Conservation (phyloP, 2,797 vertebrate genomes). For the Dallia pectoralis region DNA sequence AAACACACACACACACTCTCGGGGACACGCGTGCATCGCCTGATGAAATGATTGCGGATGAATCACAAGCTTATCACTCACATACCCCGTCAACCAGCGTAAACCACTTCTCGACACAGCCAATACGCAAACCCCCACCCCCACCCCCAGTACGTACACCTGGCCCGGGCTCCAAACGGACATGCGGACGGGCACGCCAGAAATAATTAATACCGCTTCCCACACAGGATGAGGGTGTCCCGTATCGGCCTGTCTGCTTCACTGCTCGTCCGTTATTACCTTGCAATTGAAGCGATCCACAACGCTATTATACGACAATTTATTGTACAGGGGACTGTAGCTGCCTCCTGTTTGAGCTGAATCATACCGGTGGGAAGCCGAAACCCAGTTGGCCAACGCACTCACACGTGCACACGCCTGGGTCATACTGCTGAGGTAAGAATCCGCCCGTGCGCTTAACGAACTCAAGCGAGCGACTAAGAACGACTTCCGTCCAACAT, state of each 20-base stretch:
- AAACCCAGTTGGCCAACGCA: slow-evolving; percentile 60
- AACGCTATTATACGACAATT: slow-evolving; percentile 76
- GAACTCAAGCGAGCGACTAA: neutral
- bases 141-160: slow-evolving; percentile 41
- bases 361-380: slow-evolving; percentile 72
- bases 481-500: neutral
- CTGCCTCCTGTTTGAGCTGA: slow-evolving; percentile 65
- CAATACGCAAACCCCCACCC: too few species aligned
- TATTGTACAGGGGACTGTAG: slow-evolving; percentile 83
- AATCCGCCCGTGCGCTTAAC: too few species aligned
- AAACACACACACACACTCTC: neutral
- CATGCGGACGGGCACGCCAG: slow-evolving; percentile 72
- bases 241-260: slow-evolving; percentile 81
- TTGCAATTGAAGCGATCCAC: slow-evolving; percentile 86
- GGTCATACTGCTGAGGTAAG: too few species aligned
- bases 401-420: slow-evolving; percentile 17
- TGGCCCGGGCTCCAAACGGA: slow-evolving; percentile 49
- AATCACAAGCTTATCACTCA: slow-evolving; percentile 56
- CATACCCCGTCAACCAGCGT: neutral
- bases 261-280: slow-evolving; percentile 86
- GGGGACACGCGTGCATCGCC: neutral
- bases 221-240: slow-evolving; percentile 83
- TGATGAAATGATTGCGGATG: slow-evolving; percentile 37
- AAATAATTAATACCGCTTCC: slow-evolving; percentile 91
- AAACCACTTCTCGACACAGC: slow-evolving; percentile 10